Percentiles rank a stretch among this genome's conserved stretches.
Evolutionary conservation across 1,140 invertebrate species (phyloP).

Genomic region (Eupeodes corollae): DNA sequence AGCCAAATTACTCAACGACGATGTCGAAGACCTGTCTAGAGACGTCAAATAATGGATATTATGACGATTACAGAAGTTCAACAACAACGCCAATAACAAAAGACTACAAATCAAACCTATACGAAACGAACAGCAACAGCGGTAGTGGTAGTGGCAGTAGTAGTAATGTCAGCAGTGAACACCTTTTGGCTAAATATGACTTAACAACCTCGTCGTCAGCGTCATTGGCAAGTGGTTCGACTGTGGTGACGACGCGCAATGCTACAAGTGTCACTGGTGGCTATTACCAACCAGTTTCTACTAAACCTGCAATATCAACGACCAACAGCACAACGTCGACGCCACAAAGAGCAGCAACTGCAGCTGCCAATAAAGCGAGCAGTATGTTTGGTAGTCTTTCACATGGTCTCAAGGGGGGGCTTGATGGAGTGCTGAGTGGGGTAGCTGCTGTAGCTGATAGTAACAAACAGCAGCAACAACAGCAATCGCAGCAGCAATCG

Average conservation of each 20-base stretch:
- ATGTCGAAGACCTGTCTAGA: not conserved
- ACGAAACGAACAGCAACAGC: not conserved
- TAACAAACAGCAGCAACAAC: constrained; percentile 1
- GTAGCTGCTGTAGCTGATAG: constrained; percentile 12
- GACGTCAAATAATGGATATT: not conserved
- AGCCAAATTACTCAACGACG: not conserved
- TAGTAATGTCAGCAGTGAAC: not conserved
- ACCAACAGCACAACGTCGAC: not conserved
- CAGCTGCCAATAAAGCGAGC: constrained; percentile 10
- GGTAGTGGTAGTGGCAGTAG: not conserved
- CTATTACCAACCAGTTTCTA: constrained; percentile 13
- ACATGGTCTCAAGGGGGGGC: constrained; percentile 26
- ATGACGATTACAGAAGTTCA: not conserved
- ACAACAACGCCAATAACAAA: not conserved
- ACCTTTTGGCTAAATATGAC: not conserved
- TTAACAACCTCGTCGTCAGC: not conserved
- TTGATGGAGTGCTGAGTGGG: constrained; percentile 25
- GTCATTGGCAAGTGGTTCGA: not conserved
- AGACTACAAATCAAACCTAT: not conserved
- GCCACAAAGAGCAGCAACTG: constrained; percentile 5
- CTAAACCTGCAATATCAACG: not conserved
- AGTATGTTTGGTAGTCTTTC: constrained; percentile 26
- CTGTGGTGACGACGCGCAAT: not conserved
- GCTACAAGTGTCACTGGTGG: not conserved
- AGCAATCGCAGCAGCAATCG: constrained; percentile 1